Percentiles rank a stretch among this genome's conserved stretches.
phyloP scores from a whole-genome alignment of 2,113 vertebrate species.

The Pampusana beccarii region DNA sequence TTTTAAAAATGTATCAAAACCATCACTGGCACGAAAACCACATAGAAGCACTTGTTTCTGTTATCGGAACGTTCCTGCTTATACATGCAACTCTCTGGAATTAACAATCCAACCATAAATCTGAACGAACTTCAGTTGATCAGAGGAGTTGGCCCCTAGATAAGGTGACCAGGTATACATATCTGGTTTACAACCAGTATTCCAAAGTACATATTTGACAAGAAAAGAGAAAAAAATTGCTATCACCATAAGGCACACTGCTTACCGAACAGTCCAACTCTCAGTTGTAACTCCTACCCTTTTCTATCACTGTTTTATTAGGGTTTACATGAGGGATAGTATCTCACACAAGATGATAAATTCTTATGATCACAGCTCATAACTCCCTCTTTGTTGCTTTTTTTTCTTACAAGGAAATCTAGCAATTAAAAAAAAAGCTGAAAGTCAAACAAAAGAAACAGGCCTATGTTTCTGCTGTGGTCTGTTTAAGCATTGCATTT shows the following conservation, averaged over 20 bases:
- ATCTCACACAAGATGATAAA: not conserved
- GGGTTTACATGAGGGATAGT: not conserved
- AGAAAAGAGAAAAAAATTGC: not conserved
- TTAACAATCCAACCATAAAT: not conserved
- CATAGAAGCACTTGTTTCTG: not conserved
- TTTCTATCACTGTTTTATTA: not conserved
- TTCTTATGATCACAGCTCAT: fast-evolving
- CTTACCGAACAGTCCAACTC: not conserved
- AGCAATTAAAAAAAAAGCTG: not conserved
- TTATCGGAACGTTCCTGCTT: not conserved
- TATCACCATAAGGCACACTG: not conserved
- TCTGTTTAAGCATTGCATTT: not conserved
- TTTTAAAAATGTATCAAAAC: not conserved
- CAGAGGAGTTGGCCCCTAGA: not conserved
- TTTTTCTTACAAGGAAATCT: not conserved
- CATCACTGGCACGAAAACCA: not conserved
- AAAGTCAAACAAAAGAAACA: not conserved
- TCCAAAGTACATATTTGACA: conserved; percentile 24
- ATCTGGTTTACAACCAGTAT: not conserved
- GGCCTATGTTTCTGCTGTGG: not conserved
- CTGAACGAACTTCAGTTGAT: not conserved
- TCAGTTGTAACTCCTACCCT: not conserved
- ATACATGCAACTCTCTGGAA: not conserved
- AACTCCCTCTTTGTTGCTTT: not conserved
- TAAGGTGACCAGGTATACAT: not conserved